Base-by-base conservation (phyloP, 2,113 vertebrate genomes). In the Coptodon rendalli region DNA sequence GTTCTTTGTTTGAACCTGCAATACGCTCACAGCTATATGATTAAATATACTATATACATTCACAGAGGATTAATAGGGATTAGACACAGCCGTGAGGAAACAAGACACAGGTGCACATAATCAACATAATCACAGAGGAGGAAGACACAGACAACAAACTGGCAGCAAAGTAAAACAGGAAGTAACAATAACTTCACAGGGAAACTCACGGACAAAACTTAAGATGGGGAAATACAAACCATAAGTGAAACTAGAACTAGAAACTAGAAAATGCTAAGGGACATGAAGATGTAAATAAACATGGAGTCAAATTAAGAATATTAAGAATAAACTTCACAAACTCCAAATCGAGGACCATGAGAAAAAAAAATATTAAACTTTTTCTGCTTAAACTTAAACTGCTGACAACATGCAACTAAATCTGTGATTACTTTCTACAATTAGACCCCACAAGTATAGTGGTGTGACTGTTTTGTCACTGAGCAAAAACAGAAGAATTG, bases 81-180 rank as follows among this genome's bases (percentile, higher is more conserved):
- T 66, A 38, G 31, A 66, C 0, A 66, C 31, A 36, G 31, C 61
- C n/a, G n/a, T 9, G 61, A 66, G 17, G 17, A 38, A 66, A 66
- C 31, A 66, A 66, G 61, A n/a, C 61, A n/a, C 31, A 66, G 31
- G 17, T 66, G 31, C 31, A 0, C 61, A 38, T 7, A 66, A 66
- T 66, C 17, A 38, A 36, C 17, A 66, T 66, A 66, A n/a, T 66
- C 31, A 1, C 61, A 66, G 31, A n/a, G 31, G 61, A 66, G 31
- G 31, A 66, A 3, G 0, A 63, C 59, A 0, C 0, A 0, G 17
- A 66, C 31, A 66, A n/a, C 31, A n/a, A 66, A 66, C 17, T 36
- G 17, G 31, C 31, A 66, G 31, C 31, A 7, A 66, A 57, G 56
- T 57, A 57, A 29, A 66, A 2, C 9, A 63, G 59, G 31, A 36